A percentile compares a stretch with the other conserved stretches of the same genome.
These are phyloP conservation scores for Peromyscus leucopus DNA, from an alignment of 2,113 vertebrate genomes.

Conservation along the genomic window DNA sequence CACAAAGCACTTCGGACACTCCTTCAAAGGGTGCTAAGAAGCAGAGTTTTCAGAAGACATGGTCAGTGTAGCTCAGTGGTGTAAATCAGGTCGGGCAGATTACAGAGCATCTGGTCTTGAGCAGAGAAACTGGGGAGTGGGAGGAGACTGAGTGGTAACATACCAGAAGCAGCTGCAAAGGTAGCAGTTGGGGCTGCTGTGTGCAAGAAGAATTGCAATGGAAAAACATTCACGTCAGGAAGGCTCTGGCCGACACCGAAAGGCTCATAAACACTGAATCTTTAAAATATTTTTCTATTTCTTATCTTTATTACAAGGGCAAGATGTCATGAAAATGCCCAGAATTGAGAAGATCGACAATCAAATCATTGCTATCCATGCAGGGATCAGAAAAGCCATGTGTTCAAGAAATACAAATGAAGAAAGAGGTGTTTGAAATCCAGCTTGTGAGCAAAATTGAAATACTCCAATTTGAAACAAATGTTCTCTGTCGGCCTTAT, in stretches of 20 bases:
- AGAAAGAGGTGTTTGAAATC: background rate
- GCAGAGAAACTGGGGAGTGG: background rate
- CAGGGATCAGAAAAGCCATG: background rate
- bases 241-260: background rate
- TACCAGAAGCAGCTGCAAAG: background rate
- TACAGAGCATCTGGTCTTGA: background rate
- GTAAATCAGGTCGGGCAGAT: background rate
- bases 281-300: background rate
- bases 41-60: background rate
- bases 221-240: background rate
- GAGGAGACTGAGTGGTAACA: background rate
- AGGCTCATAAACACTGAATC: background rate
- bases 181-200: background rate
- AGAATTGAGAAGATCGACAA: background rate
- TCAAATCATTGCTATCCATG: background rate
- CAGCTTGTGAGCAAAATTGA: constrained; percentile 11
- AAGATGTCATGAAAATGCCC: constrained; percentile 6
- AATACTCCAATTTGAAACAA: constrained; percentile 34
- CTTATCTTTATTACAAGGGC: background rate
- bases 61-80: background rate
- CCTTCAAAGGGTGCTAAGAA: background rate
- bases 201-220: background rate
- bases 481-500: background rate
- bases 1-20: background rate
- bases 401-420: constrained; percentile 46